Base-by-base conservation (phyloP, 2,888 invertebrate genomes). In the Xylota segnis region DNA sequence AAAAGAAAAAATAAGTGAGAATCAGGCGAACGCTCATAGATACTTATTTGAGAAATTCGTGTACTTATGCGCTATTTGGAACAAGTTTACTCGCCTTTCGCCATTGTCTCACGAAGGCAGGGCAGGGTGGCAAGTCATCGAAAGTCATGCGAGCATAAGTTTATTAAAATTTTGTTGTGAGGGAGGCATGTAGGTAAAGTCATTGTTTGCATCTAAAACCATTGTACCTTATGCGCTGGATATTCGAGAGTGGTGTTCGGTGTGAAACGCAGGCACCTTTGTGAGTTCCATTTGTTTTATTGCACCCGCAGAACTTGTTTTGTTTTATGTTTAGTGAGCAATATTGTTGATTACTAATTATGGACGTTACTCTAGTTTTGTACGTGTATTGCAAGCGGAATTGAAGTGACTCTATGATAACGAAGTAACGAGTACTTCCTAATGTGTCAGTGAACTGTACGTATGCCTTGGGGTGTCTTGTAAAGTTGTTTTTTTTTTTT, bases 271-370 rank as follows among this genome's bases (percentile, higher is more conserved):
- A 14, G 27, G 18, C 16, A 58, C 50, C 66, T 68, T 56, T 14
- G 50, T 58, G 32, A 18, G 9, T 37, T 54, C 70, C 72, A 43
- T 71, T 27, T 59, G 50, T 71, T 50, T 61, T 65, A 70, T 71
- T 71, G 65, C 75, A 84, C 84, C 84, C 84, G 84, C 84, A 84
- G 81, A 84, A 84, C 81, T 66, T 43, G 79, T 43, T 61, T 32
- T 23, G 16, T 50, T 14, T 18, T 9, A 52, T 52, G 59, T 74
- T 74, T 61, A 16, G 59, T 59, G 75, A 71, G 52, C 84, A 81
- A 70, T 84, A 84, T 76, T 66, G 70, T 59, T 66, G 66, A 76
- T 76, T 84, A 84, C 50, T 81, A 76, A 84, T 81, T 81, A 84
- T 81, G 71, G 81, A 81, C 54, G 54, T 81, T 84, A 79, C 71